Percentiles rank a stretch among this genome's conserved stretches.
phyloP scores from a whole-genome alignment of 2,888 invertebrate genomes.

The Parapristionchus giblindavisi region DNA sequence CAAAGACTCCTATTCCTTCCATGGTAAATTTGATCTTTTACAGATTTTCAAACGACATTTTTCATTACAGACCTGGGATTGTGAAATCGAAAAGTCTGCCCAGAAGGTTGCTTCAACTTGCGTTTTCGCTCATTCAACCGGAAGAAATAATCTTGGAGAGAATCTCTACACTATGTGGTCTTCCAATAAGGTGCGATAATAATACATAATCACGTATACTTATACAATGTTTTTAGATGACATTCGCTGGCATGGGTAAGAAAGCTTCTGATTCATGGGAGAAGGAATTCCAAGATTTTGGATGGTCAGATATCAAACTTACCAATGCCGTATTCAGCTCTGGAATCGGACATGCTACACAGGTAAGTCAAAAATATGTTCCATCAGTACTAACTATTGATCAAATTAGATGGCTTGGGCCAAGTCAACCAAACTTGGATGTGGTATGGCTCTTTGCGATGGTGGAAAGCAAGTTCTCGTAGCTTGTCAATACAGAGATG shows the following conservation, averaged over 20 bases:
- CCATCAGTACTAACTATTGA: neutral
- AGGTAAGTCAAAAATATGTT: neutral
- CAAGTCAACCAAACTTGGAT: slow-evolving; percentile 30
- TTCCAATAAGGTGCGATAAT: no score
- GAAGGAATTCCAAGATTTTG: slow-evolving; percentile 21
- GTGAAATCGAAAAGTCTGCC: slow-evolving; percentile 22
- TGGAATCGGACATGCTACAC: slow-evolving; percentile 29
- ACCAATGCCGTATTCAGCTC: slow-evolving; percentile 10
- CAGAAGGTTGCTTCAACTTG: slow-evolving; percentile 13
- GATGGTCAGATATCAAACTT: slow-evolving; percentile 24
- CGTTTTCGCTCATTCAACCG: slow-evolving; percentile 17
- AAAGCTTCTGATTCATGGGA: neutral
- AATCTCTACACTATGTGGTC: no score
- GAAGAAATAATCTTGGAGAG: slow-evolving; percentile 21
- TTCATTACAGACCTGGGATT: slow-evolving; percentile 24
- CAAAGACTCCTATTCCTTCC: slow-evolving; percentile 1
- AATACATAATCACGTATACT: no score
- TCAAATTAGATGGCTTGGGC: slow-evolving; percentile 24
- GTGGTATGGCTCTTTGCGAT: slow-evolving; percentile 28
- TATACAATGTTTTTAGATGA: neutral
- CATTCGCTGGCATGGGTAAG: slow-evolving; percentile 18
- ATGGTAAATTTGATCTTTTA: neutral
- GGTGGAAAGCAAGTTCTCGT: slow-evolving; percentile 19
- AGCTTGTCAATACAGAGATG: slow-evolving; percentile 17
- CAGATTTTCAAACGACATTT: neutral